These are phyloP conservation scores for Indri indri DNA, from an alignment of 2,113 vertebrate species.

Conservation along the genomic window DNA sequence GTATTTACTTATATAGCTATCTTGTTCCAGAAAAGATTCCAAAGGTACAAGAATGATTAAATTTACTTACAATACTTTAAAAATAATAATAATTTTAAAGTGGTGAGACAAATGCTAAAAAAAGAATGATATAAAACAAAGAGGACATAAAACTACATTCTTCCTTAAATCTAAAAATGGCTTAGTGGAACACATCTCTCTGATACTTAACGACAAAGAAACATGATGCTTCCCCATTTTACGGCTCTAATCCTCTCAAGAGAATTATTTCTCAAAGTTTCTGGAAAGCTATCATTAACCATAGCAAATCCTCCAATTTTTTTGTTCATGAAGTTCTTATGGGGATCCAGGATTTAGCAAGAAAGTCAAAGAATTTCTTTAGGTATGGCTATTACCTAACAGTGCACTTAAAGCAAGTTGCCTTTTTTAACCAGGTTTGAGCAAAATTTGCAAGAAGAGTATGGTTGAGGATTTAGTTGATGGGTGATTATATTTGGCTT, in stretches of 20 bases:
- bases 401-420: background rate
- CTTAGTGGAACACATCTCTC: background rate
- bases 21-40: background rate
- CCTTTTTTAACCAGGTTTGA: background rate
- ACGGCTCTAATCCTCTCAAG: background rate
- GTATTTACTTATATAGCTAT: background rate
- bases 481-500: background rate
- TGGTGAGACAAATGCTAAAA: background rate
- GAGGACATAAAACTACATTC: background rate
- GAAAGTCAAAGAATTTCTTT: background rate
- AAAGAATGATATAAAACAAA: background rate
- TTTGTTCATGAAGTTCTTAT: background rate
- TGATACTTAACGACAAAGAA: background rate
- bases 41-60: background rate
- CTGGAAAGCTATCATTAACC: background rate
- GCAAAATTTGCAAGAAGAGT: background rate
- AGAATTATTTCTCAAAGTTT: constrained; percentile 29
- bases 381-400: background rate
- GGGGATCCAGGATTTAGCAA: background rate
- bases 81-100: background rate
- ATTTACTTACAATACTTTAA: background rate
- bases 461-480: background rate
- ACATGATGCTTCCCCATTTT: background rate
- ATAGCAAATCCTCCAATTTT: background rate
- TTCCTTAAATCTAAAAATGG: background rate